phyloP scores from a whole-genome alignment of 2,888 invertebrate species.

The Meta bourneti region DNA sequence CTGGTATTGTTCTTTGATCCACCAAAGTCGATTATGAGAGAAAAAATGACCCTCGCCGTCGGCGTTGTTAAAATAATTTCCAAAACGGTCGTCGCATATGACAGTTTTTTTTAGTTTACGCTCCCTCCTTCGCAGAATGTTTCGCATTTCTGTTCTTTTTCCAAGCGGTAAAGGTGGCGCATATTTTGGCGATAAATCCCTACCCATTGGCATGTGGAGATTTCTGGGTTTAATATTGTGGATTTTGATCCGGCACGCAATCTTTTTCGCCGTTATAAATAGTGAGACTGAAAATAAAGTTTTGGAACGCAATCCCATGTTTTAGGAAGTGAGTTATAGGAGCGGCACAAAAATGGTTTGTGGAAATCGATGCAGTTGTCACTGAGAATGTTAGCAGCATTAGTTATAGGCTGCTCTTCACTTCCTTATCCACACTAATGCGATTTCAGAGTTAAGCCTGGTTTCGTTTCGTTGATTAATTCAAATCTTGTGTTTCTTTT shows the following conservation, averaged over 20 bases:
- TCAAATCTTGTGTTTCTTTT: neutral
- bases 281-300: slow-evolving; percentile 24
- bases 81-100: slow-evolving; percentile 17
- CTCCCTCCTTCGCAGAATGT: neutral
- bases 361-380: slow-evolving; percentile 15
- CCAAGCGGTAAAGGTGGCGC: slow-evolving; percentile 18
- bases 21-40: slow-evolving; percentile 44
- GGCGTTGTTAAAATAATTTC: slow-evolving; percentile 68
- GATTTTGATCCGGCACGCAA: slow-evolving; percentile 40
- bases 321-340: neutral
- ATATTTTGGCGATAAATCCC: slow-evolving; percentile 62
- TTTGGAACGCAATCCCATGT: slow-evolving; percentile 9
- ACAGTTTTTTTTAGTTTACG: neutral
- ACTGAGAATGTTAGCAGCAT: neutral
- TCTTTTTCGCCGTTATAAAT: slow-evolving; percentile 58
- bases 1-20: slow-evolving; percentile 60
- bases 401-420: neutral
- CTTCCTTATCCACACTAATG: neutral
- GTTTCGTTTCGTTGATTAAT: neutral
- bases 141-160: slow-evolving; percentile 32
- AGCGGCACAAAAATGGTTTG: neutral
- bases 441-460: neutral
- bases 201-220: slow-evolving; percentile 43
- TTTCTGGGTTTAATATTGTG: slow-evolving; percentile 44
- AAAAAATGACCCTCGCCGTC: slow-evolving; percentile 53